Evolutionary conservation across 2,113 vertebrate species (phyloP), one percentile per base, ranked within the genome.

Genomic region (Poicephalus gulielmi): DNA sequence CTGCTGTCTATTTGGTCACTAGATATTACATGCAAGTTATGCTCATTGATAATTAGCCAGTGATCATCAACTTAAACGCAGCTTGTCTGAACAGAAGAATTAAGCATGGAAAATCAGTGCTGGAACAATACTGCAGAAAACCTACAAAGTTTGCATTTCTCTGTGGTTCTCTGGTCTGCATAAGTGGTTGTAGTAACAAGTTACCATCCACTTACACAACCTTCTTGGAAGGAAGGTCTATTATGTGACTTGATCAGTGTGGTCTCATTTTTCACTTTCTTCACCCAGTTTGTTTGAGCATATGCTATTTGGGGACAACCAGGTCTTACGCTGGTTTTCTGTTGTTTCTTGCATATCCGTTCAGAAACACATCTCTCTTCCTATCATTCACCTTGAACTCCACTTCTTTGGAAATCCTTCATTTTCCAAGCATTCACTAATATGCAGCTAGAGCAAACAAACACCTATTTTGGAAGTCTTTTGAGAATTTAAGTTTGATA

Each of bases 131-230:
- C 19, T 53, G 59, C 24, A 75, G 50, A 84, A 80, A 71, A 76
- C 10, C 31, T 39, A 46, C 12, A 27, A 50, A 35, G 22, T 37
- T 25, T 57, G 27, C 16, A 3, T 23, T 76, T 59, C 15, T 79
- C 41, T 2, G 1, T 67, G 18, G 25, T 59, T 37, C 17, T 11
- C 7, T 59, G 33, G 22, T 41, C 35, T 46, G 55, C 19, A 30
- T 30, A 79, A 77, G 9, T 16, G 7, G 22, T 22, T 67, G 37
- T 17, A 86, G 19, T 15, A 50, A 20, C 43, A 80, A 69, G 23
- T 31, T 74, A 25, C 13, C 1, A 0, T 23, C 17, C 23, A 14
- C 18, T 30, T 39, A 27, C 2, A 3, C 10, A 82, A 23, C 14
- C 7, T 27, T 7, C 28, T 66, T 88, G 62, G 70, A 80, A 86